Conservation (phyloP, 2,797 vertebrate genomes). For the Enoplosus armatus region DNA sequence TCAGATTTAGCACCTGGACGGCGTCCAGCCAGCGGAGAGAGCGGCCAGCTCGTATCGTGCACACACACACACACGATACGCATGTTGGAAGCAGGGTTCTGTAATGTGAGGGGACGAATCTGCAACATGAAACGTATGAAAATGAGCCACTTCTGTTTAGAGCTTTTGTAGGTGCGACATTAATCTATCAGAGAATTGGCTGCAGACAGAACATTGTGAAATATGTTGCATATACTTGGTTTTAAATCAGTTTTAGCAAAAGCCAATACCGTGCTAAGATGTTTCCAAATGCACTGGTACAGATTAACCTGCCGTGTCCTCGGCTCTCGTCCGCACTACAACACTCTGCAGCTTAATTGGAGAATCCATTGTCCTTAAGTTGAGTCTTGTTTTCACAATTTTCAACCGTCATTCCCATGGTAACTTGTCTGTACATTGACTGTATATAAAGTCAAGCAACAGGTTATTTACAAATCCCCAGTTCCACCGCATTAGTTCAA, state of each 20-base stretch:
- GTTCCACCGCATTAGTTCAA: too few species aligned
- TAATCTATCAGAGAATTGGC: not conserved
- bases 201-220: not conserved
- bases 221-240: not conserved
- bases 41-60: constrained; percentile 17
- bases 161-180: constrained; percentile 1
- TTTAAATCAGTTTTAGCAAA: not conserved
- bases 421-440: too few species aligned
- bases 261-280: not conserved
- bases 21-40: constrained; percentile 55
- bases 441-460: too few species aligned
- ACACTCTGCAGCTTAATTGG: not conserved
- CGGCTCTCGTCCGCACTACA: not conserved
- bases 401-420: too few species aligned
- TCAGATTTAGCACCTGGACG: constrained; percentile 70
- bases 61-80: constrained; percentile 20
- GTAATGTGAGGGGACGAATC: constrained; percentile 22
- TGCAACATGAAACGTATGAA: constrained; percentile 10
- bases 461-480: not conserved
- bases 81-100: constrained; percentile 26
- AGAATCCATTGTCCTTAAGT: not conserved
- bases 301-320: not conserved
- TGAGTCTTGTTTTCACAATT: not conserved
- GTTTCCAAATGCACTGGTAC: not conserved
- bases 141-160: not conserved